Evolutionary conservation across 2,888 invertebrate genomes (phyloP), one percentile per base, ranked within the genome.

Genomic region (Dione vanillae): DNA sequence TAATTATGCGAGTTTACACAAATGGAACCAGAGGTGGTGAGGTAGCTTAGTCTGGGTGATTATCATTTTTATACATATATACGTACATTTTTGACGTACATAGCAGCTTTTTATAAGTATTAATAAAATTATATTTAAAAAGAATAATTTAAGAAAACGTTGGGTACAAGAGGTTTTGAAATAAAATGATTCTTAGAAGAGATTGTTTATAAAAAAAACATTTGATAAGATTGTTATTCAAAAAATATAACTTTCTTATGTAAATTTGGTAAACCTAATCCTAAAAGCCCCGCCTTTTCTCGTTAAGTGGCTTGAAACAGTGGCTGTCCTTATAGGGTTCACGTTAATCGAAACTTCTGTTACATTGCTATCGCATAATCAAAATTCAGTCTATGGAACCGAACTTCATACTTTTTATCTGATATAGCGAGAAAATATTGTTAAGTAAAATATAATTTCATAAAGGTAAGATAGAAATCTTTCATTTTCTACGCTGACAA

Each of bases 241-340:
- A 19, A 0, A 5, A 61, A 9, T 0, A 6, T 3, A 9, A 10
- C 5, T 40, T 49, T 37, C 19, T 40, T 14, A 19, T 37, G n/a
- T 1, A 12, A 59, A 41, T 37, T 45, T 67, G 49, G 43, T 45
- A 52, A 62, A 61, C 68, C 68, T 68, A 19, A 52, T 19, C 43
- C 43, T 47, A 52, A 65, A 69, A 71, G 67, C 71, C 54, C 74
- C 54, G 58, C 58, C 73, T 74, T 73, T 73, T 74, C 75, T 65
- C 67, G 71, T 69, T 73, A 72, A 71, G 71, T 74, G 73, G 70
- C 70, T 73, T 66, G 67, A 65, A 73, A 76, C 65, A 72, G 70
- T 64, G 67, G 67, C 61, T 65, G 62, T 72, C 70, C 74, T 74
- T 70, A 69, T 69, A n/a, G 69, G 69, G 66, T 72, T 67, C 51